Conservation (phyloP, 2,888 invertebrate genomes). For the Sepiola atlantica region DNA sequence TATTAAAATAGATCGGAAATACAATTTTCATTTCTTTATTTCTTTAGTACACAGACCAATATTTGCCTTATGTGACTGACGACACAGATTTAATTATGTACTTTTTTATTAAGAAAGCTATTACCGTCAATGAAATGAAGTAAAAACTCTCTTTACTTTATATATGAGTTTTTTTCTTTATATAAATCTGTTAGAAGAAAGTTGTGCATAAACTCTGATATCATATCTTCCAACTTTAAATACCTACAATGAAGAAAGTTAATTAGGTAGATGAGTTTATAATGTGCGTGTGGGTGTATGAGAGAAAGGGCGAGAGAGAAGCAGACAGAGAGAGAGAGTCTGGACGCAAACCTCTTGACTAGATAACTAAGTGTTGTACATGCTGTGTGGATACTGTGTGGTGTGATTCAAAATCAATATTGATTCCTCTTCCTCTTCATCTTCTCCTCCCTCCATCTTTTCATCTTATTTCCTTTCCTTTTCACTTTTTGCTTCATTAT, state of each 20-base stretch:
- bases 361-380: not conserved
- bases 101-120: too few species aligned
- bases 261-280: not conserved
- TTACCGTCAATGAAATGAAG: too few species aligned
- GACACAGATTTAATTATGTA: too few species aligned
- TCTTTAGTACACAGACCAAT: too few species aligned
- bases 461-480: not conserved
- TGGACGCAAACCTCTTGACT: conserved; percentile 47
- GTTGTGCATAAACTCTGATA: not conserved
- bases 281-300: too few species aligned
- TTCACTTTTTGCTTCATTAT: not conserved
- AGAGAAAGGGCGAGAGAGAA: too few species aligned
- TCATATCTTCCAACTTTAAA: not conserved
- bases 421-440: not conserved
- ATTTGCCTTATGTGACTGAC: too few species aligned
- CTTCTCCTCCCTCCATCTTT: not conserved
- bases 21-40: too few species aligned
- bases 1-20: too few species aligned
- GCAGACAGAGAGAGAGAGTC: not conserved
- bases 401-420: conserved; percentile 12
- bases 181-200: not conserved
- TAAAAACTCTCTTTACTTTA: too few species aligned
- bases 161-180: too few species aligned
- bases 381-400: not conserved
- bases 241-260: not conserved